These are phyloP conservation scores for Rafetus swinhoei DNA, from an alignment of 2,113 vertebrate species.

Conservation along the genomic window DNA sequence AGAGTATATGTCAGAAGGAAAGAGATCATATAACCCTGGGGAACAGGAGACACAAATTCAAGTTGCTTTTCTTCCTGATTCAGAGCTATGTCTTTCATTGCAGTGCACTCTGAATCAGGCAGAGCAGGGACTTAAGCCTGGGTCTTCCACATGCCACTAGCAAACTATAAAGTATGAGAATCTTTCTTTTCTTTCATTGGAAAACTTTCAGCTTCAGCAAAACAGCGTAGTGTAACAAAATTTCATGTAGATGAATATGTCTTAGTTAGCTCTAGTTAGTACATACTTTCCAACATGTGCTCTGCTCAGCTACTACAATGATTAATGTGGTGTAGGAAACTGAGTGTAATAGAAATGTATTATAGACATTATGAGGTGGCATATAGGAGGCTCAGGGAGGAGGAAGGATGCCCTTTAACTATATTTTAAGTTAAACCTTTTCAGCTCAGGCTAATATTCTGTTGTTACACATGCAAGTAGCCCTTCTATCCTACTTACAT, in stretches of 20 bases:
- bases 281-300: not conserved
- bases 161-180: constrained; percentile 33
- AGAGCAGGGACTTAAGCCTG: not conserved
- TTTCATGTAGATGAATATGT: not conserved
- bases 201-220: constrained; percentile 21
- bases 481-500: not conserved
- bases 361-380: not conserved
- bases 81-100: not conserved
- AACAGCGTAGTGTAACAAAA: constrained; percentile 51
- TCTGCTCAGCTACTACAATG: not conserved
- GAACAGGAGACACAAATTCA: not conserved
- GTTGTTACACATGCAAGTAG: not conserved
- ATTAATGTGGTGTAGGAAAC: not conserved
- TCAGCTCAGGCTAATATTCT: not conserved
- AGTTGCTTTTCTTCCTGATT: not conserved
- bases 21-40: no score
- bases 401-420: constrained; percentile 24
- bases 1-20: no score
- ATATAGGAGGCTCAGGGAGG: constrained; percentile 22
- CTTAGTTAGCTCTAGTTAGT: not conserved
- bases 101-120: not conserved
- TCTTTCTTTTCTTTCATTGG: not conserved
- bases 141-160: constrained; percentile 12
- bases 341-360: not conserved
- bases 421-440: not conserved